These are phyloP conservation scores for Lasius fuliginosus DNA, from an alignment of 2,888 invertebrate species.

Conservation along the genomic window DNA sequence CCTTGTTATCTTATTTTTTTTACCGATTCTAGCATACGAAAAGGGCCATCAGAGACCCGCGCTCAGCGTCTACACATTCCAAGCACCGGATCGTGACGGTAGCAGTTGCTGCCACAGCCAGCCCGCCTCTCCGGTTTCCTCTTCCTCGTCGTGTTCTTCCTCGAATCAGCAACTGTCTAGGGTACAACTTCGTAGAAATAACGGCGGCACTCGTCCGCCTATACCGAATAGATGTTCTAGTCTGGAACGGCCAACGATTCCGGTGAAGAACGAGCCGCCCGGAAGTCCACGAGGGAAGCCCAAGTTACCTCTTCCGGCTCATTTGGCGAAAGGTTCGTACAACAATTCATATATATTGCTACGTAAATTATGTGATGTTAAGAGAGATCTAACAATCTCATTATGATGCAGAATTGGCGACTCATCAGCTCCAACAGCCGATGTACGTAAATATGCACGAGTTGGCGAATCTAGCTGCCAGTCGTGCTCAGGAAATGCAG, in stretches of 20 bases:
- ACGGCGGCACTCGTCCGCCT: conserved; percentile 82
- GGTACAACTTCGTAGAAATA: conserved; percentile 83
- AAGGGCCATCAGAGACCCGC: conserved; percentile 94
- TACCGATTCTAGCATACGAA: conserved; percentile 90
- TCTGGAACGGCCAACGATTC: conserved; percentile 92
- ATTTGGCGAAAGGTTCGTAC: conserved; percentile 89
- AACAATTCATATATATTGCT: neutral
- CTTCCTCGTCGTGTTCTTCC: conserved; percentile 80
- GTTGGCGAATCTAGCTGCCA: conserved; percentile 93
- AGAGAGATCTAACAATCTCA: conserved; percentile 29
- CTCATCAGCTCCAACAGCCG: conserved; percentile 87
- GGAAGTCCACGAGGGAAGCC: conserved; percentile 82
- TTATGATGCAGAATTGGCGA: conserved; percentile 78
- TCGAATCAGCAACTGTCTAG: conserved; percentile 81
- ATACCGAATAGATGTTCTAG: conserved; percentile 91
- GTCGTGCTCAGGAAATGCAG: conserved; percentile 90
- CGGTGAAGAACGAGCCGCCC: conserved; percentile 83
- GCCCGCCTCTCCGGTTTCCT: conserved; percentile 86
- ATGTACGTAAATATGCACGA: conserved; percentile 98
- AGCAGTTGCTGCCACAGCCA: conserved; percentile 85
- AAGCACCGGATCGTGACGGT: conserved; percentile 89
- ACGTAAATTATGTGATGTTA: neutral
- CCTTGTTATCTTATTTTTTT: conserved; percentile 7
- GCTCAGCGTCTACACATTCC: conserved; percentile 95
- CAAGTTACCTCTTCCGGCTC: conserved; percentile 89